A percentile compares a stretch with the other conserved stretches of the same genome.
These are phyloP conservation scores for Sebastes fasciatus DNA, from an alignment of 2,113 vertebrate genomes.

Conservation along the genomic window DNA sequence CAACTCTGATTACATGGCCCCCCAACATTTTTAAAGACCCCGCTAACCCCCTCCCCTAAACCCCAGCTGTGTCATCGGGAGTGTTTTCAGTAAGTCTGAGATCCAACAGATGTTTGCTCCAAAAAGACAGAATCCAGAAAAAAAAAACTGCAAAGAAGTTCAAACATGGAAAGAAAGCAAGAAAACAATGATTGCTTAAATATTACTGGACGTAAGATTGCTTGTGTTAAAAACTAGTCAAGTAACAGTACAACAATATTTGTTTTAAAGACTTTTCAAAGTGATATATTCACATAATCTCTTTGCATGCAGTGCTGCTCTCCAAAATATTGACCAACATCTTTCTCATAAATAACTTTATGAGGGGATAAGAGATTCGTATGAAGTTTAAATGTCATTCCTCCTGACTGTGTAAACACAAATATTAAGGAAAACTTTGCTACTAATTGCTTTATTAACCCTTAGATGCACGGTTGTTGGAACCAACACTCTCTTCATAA, in stretches of 20 bases:
- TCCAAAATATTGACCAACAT: neutral
- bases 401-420: neutral
- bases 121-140: slow-evolving; percentile 11
- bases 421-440: neutral
- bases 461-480: neutral
- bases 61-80: slow-evolving; percentile 63
- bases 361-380: neutral
- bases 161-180: neutral
- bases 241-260: neutral
- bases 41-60: slow-evolving; percentile 10
- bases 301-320: neutral
- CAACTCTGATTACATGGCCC: slow-evolving; percentile 63
- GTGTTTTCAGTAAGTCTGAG: slow-evolving; percentile 44
- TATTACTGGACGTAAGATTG: neutral
- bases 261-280: neutral
- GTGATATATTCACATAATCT: neutral
- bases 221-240: neutral
- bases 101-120: slow-evolving; percentile 60
- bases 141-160: neutral
- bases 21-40: slow-evolving; percentile 59
- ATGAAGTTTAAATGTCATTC: neutral
- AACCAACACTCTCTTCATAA: neutral
- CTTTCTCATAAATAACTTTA: neutral
- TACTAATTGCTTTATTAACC: neutral
- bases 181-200: neutral